These are phyloP conservation scores for Suncus etruscus DNA, from an alignment of 2,113 vertebrate genomes.

Conservation along the genomic window DNA sequence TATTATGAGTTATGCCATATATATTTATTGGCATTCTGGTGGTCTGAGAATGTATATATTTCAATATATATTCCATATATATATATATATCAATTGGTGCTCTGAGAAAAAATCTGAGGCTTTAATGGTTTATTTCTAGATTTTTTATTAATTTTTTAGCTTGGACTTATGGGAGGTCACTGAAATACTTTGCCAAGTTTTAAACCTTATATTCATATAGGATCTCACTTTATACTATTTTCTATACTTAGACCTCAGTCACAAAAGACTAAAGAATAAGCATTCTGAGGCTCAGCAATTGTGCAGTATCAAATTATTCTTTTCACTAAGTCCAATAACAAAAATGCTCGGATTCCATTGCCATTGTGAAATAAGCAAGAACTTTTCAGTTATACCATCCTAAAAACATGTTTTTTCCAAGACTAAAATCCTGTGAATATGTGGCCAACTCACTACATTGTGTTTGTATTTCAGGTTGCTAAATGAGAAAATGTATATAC, in stretches of 20 bases:
- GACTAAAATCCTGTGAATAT: neutral
- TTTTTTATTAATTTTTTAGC: slow-evolving; percentile 3
- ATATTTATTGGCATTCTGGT: neutral
- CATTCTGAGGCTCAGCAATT: neutral
- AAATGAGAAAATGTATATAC: neutral
- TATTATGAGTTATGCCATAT: neutral
- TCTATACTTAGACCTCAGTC: neutral
- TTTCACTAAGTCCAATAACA: neutral
- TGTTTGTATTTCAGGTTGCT: slow-evolving; percentile 31
- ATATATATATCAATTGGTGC: too few relatives aligned
- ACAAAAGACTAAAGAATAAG: neutral
- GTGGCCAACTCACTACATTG: neutral
- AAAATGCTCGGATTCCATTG: neutral
- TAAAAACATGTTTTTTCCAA: neutral
- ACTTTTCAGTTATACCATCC: neutral
- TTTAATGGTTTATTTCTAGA: neutral
- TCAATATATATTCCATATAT: too few relatives aligned
- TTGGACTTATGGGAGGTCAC: neutral
- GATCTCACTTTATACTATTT: neutral
- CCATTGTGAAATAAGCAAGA: neutral
- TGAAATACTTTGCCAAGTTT: slow-evolving; percentile 15
- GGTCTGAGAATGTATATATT: neutral
- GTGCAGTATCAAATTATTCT: fast-evolving
- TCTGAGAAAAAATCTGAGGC: neutral
- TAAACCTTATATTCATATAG: neutral